phyloP scores from a whole-genome alignment of 2,888 invertebrate species.

The Aporophyla nigra region DNA sequence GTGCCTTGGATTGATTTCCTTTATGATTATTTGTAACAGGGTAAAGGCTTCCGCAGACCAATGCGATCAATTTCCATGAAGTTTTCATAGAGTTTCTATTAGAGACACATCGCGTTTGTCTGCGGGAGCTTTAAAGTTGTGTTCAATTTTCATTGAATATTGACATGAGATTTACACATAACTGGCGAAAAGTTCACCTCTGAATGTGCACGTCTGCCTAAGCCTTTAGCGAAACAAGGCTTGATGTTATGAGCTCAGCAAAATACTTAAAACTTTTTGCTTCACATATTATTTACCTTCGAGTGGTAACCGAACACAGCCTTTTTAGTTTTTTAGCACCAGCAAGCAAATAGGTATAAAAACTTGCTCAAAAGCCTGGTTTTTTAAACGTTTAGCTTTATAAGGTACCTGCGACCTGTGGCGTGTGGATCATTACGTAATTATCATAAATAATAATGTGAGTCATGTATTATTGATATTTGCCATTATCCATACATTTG shows the following conservation, averaged over 20 bases:
- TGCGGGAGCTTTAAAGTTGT: neutral
- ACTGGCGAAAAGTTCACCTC: too few relatives aligned
- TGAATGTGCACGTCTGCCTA: neutral
- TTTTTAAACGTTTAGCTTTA: constrained; percentile 13
- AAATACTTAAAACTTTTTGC: constrained; percentile 29
- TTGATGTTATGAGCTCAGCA: neutral
- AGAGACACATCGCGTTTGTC: too few relatives aligned
- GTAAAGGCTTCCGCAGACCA: neutral
- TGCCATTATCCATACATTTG: constrained; percentile 54
- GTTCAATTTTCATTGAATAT: neutral
- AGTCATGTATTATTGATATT: constrained; percentile 61
- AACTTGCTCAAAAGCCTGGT: constrained; percentile 31
- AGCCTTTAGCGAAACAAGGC: too few relatives aligned
- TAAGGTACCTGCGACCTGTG: constrained; percentile 22
- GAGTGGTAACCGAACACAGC: constrained; percentile 4
- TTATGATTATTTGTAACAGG: neutral
- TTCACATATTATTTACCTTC: constrained; percentile 21
- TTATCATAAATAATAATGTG: constrained; percentile 52
- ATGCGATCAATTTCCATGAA: too few relatives aligned
- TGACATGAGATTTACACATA: neutral
- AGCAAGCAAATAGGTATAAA: constrained; percentile 10
- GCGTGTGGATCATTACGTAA: constrained; percentile 58
- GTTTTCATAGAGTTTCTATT: too few relatives aligned
- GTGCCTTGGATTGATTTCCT: neutral
- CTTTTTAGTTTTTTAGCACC: constrained; percentile 22